Conservation (phyloP, 2,797 vertebrate genomes). For the Remorina albescens region DNA sequence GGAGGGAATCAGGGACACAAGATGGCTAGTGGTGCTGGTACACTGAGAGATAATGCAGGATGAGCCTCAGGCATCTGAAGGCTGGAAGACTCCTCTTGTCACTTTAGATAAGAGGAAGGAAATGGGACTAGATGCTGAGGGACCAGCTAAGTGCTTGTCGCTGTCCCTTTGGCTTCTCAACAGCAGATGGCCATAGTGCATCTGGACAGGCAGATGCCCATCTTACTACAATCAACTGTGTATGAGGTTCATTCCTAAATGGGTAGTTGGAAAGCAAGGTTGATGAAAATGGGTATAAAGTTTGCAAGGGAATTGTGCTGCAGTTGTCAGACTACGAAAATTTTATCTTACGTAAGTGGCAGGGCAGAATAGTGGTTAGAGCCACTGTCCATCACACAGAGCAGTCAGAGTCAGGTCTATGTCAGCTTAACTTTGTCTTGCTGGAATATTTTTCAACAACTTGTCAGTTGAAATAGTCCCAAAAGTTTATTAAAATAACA, state of each 20-base stretch:
- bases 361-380: slow-evolving; percentile 26
- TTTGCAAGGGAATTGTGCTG: slow-evolving; percentile 50
- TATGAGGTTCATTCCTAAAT: slow-evolving; percentile 54
- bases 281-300: slow-evolving; percentile 56
- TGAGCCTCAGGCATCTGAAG: slow-evolving; percentile 74
- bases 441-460: slow-evolving; percentile 28
- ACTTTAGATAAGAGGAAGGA: slow-evolving; percentile 82
- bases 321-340: slow-evolving; percentile 45
- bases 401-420: not conserved
- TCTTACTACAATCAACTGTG: slow-evolving; percentile 51
- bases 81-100: slow-evolving; percentile 79
- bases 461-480: not conserved
- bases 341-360: slow-evolving; percentile 46
- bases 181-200: slow-evolving; percentile 62
- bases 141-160: slow-evolving; percentile 81
- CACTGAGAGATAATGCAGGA: slow-evolving; percentile 77
- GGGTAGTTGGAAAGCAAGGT: slow-evolving; percentile 35
- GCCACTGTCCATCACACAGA: slow-evolving; percentile 45
- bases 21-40: slow-evolving; percentile 68
- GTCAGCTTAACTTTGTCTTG: not conserved
- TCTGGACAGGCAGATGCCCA: slow-evolving; percentile 70
- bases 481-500: not conserved
- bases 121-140: slow-evolving; percentile 79
- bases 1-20: slow-evolving; percentile 59
- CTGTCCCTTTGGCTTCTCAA: slow-evolving; percentile 76